Conservation (phyloP, 1,140 invertebrate species). For the Nephila pilipes region DNA sequence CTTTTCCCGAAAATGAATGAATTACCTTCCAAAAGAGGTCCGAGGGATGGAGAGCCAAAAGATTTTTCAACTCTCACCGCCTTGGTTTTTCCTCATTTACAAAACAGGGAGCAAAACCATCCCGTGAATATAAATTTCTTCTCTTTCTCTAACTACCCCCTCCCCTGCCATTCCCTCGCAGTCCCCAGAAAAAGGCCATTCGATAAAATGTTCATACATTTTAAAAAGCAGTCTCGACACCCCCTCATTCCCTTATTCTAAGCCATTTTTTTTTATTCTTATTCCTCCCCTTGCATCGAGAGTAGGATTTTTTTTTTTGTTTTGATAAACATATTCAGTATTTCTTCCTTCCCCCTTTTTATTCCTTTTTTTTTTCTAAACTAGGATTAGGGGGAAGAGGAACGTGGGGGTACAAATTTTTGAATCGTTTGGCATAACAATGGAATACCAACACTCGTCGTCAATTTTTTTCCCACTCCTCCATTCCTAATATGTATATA, state of each 20-base stretch:
- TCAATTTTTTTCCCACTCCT: not conserved
- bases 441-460: slow-evolving; percentile 65
- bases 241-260: slow-evolving; percentile 17
- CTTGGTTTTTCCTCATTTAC: slow-evolving; percentile 73
- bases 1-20: slow-evolving; percentile 60
- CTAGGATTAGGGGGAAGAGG: not conserved
- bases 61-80: slow-evolving; percentile 47
- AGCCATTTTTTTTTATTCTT: slow-evolving; percentile 53
- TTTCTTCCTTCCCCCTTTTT: slow-evolving; percentile 4
- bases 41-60: not conserved
- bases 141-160: slow-evolving; percentile 3
- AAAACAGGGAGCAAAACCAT: slow-evolving; percentile 74
- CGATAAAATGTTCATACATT: slow-evolving; percentile 77
- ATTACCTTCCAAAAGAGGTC: slow-evolving; percentile 49
- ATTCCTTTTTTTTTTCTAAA: slow-evolving; percentile 59
- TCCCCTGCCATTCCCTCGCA: not conserved
- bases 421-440: slow-evolving; percentile 60
- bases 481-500: not conserved
- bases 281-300: slow-evolving; percentile 3
- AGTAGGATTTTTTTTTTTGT: slow-evolving; percentile 61
- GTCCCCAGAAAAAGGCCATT: slow-evolving; percentile 64
- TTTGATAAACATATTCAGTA: slow-evolving; percentile 76
- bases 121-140: slow-evolving; percentile 75
- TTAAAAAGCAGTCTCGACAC: slow-evolving; percentile 68
- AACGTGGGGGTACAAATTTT: slow-evolving; percentile 42